Evolutionary conservation across 2,888 invertebrate species (phyloP).

Genomic region (Agriopis marginaria): DNA sequence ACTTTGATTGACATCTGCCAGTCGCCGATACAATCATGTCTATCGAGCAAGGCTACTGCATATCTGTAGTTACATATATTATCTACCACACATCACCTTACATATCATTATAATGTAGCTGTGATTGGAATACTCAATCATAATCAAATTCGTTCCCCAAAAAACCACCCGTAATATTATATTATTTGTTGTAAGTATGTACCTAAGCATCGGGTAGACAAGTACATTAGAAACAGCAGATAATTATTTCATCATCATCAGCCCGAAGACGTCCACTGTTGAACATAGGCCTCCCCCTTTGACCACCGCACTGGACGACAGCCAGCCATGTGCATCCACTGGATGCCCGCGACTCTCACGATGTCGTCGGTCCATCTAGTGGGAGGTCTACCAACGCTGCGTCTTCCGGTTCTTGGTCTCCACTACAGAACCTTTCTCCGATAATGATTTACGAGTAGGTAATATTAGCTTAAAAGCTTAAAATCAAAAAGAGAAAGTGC

Average conservation of each 20-base stretch:
- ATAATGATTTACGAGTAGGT: not conserved
- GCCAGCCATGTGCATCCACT: too few relatives aligned
- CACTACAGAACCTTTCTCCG: too few relatives aligned
- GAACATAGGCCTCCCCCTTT: too few relatives aligned
- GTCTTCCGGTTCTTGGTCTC: too few relatives aligned
- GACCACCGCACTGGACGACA: too few relatives aligned
- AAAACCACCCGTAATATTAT: not conserved
- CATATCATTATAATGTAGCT: not conserved
- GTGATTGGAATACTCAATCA: not conserved
- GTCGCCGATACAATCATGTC: constrained; percentile 44
- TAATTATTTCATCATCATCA: not conserved
- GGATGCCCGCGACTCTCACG: too few relatives aligned
- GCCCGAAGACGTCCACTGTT: too few relatives aligned
- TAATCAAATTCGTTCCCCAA: not conserved
- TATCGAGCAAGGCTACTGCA: constrained; percentile 24
- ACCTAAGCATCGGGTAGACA: not conserved
- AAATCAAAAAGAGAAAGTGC: constrained; percentile 14
- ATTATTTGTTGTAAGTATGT: not conserved
- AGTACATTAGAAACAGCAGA: not conserved
- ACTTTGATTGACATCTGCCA: constrained; percentile 72
- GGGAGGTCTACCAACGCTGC: too few relatives aligned
- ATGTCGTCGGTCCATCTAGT: too few relatives aligned
- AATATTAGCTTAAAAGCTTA: constrained; percentile 12
- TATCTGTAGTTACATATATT: not conserved
- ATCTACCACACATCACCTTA: not conserved